A percentile compares a stretch with the other conserved stretches of the same genome.
phyloP scores from a whole-genome alignment of 1,140 invertebrate species.

The Diorhabda elongata region DNA sequence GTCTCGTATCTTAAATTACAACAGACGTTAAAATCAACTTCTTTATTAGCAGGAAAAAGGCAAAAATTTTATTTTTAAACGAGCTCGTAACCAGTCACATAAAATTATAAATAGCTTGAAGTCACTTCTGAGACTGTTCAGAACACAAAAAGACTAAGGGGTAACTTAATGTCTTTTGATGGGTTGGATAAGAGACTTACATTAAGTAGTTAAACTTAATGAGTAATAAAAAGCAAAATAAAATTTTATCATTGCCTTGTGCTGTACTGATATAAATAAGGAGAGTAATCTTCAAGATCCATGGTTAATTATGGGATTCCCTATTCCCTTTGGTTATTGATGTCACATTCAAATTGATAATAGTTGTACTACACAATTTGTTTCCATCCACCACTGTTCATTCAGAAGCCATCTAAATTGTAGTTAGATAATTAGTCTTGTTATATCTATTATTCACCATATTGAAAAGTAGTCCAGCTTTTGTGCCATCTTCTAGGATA shows the following conservation, averaged over 20 bases:
- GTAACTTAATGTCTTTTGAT: conserved; percentile 2
- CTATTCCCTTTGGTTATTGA: no score
- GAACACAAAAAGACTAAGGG: conserved; percentile 2
- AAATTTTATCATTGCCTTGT: conserved; percentile 1
- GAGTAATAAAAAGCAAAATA: conserved; percentile 1
- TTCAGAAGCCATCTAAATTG: no score
- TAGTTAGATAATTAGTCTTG: no score
- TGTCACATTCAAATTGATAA: no score
- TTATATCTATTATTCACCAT: no score
- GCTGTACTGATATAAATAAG: conserved; percentile 2
- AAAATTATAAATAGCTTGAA: conserved; percentile 3
- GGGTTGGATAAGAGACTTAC: background rate
- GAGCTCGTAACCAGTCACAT: background rate
- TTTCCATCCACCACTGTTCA: no score
- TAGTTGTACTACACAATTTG: no score
- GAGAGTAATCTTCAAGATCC: background rate
- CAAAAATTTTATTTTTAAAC: background rate
- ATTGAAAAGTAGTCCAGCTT: no score
- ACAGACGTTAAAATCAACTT: background rate
- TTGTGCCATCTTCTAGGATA: no score
- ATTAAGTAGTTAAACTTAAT: conserved; percentile 3
- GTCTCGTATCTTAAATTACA: background rate
- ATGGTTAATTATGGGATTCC: no score
- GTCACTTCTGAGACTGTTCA: background rate
- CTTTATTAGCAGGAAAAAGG: background rate